Conservation (phyloP, 2,113 vertebrate genomes). For the Eupsittula cactorum region DNA sequence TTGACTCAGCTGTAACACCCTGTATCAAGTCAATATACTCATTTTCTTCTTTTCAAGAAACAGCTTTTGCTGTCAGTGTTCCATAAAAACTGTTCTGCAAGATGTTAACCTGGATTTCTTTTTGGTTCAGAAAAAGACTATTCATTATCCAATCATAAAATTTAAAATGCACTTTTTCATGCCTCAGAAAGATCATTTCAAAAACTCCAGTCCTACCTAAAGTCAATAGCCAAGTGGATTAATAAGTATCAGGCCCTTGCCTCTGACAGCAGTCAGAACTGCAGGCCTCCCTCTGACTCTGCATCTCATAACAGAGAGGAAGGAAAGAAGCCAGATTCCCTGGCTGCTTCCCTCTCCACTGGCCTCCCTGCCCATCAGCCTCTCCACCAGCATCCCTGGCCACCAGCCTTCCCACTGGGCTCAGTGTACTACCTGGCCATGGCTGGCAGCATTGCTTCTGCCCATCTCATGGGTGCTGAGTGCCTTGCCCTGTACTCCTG, state of each 20-base stretch:
- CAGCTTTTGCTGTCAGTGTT: constrained; percentile 36
- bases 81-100: constrained; percentile 20
- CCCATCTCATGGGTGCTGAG: background rate
- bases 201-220: background rate
- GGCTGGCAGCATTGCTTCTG: background rate
- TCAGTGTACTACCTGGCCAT: fast-evolving
- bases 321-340: background rate
- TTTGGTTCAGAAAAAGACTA: constrained; percentile 20
- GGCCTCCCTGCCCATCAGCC: no score
- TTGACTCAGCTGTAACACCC: background rate
- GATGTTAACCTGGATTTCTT: constrained; percentile 38
- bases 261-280: background rate
- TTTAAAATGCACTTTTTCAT: background rate
- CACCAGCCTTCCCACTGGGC: background rate
- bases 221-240: background rate
- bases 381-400: background rate
- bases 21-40: constrained; percentile 28
- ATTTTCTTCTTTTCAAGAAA: constrained; percentile 52
- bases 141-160: constrained; percentile 39
- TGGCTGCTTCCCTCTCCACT: background rate
- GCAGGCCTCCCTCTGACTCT: background rate
- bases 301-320: background rate
- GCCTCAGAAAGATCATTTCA: background rate
- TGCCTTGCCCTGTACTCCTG: fast-evolving
- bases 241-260: background rate